Conservation (phyloP, 2,113 vertebrate genomes). For the Gallinago undulata region DNA sequence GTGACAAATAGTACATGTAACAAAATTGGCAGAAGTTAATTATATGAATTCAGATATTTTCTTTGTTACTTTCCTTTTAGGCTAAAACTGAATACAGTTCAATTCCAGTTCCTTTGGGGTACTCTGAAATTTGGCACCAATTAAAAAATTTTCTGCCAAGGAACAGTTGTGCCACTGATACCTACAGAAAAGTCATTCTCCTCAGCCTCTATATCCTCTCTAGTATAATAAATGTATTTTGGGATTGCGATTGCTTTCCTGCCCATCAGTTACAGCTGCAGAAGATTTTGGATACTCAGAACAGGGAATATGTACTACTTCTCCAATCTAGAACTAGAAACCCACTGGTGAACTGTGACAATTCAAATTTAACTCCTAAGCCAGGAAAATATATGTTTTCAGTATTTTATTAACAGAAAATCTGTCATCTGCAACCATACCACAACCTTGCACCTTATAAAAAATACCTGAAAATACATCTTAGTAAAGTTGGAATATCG, state of each 20-base stretch:
- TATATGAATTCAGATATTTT: not conserved
- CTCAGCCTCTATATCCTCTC: fast-evolving
- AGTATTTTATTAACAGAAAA: not conserved
- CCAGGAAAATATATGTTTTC: not conserved
- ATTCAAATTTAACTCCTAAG: not conserved
- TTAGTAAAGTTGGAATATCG: not conserved
- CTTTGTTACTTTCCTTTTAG: not conserved
- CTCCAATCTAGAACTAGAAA: not conserved
- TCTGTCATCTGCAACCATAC: not conserved
- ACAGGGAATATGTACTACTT: not conserved
- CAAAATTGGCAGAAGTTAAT: not conserved
- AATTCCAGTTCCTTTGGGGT: not conserved
- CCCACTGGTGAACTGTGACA: not conserved
- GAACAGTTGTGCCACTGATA: not conserved
- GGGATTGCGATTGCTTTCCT: not conserved
- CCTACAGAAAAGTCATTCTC: not conserved
- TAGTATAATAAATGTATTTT: not conserved
- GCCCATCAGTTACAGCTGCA: not conserved
- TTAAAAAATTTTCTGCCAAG: not conserved
- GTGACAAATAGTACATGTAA: not conserved
- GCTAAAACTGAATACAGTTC: not conserved
- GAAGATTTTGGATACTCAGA: not conserved
- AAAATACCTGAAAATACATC: not conserved
- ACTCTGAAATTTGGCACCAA: not conserved
- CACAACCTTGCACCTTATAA: not conserved